Evolutionary conservation across 2,797 vertebrate species (phyloP).

Genomic region (Melanotaenia boesemani): DNA sequence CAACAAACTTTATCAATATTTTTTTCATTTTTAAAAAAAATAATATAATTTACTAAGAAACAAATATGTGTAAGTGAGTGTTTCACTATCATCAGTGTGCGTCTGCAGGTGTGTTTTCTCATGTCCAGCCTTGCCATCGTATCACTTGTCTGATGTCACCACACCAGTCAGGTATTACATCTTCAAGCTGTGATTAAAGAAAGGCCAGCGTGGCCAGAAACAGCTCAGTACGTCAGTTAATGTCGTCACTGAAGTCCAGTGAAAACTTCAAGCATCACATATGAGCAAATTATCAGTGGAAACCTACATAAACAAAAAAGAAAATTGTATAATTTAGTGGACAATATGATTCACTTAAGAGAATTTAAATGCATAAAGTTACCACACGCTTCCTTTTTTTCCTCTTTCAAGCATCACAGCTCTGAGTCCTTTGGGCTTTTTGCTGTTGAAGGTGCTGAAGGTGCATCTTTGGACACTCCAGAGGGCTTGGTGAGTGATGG

Average conservation of each 20-base stretch:
- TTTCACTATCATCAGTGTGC: constrained; percentile 28
- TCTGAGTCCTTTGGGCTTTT: constrained; percentile 8
- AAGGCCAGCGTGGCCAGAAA: constrained; percentile 60
- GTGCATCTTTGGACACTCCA: constrained; percentile 48
- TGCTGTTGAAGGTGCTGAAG: constrained; percentile 28
- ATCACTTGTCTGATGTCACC: constrained; percentile 69
- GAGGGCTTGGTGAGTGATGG: constrained; percentile 49
- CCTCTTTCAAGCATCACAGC: not conserved
- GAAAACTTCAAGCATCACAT: not conserved
- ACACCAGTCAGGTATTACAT: constrained; percentile 56
- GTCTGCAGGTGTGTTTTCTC: constrained; percentile 38
- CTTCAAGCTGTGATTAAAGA: constrained; percentile 79
- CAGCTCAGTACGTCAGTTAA: not conserved
- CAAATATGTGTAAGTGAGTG: constrained; percentile 18
- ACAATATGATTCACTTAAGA: not conserved
- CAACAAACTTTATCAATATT: not conserved
- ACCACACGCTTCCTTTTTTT: not conserved
- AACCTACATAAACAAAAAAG: no score
- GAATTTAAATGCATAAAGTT: not conserved
- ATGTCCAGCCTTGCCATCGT: constrained; percentile 50
- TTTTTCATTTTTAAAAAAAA: not conserved
- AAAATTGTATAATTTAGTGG: no score
- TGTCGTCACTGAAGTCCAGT: not conserved
- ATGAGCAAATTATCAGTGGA: no score
- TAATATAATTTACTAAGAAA: not conserved